phyloP scores from a whole-genome alignment of 2,888 invertebrate species.

The Morpho deidamia region DNA sequence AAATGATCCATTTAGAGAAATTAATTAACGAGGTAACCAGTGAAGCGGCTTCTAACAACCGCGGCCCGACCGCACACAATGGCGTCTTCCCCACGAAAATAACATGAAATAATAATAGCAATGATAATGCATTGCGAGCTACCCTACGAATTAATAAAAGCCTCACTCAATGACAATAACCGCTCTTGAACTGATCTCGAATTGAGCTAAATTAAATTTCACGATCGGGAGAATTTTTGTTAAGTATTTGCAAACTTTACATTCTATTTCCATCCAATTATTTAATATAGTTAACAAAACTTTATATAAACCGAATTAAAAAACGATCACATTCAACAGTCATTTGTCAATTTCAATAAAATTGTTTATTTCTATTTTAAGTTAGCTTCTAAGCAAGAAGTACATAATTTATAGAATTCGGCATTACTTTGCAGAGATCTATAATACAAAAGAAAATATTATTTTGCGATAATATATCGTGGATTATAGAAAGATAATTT shows the following conservation, averaged over 20 bases:
- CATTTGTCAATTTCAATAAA: too few relatives aligned
- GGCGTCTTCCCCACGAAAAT: slow-evolving; percentile 37
- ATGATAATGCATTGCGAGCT: slow-evolving; percentile 64
- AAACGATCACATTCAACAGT: too few relatives aligned
- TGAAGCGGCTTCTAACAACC: slow-evolving; percentile 63
- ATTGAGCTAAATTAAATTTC: slow-evolving; percentile 60
- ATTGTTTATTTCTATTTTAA: too few relatives aligned
- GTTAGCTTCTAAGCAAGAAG: too few relatives aligned
- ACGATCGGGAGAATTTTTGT: slow-evolving; percentile 10
- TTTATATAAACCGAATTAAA: too few relatives aligned
- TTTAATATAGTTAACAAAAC: too few relatives aligned
- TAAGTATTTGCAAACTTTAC: not conserved
- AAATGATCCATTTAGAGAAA: slow-evolving; percentile 77
- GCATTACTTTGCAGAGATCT: too few relatives aligned
- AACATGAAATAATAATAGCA: slow-evolving; percentile 50
- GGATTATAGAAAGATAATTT: too few relatives aligned
- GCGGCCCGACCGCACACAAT: slow-evolving; percentile 46
- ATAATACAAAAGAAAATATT: too few relatives aligned
- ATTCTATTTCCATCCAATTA: not conserved
- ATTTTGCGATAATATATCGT: too few relatives aligned
- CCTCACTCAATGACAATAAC: slow-evolving; percentile 71
- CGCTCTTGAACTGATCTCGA: slow-evolving; percentile 69
- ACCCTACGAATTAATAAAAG: slow-evolving; percentile 72
- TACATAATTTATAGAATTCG: too few relatives aligned
- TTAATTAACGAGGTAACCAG: slow-evolving; percentile 74